phyloP scores from a whole-genome alignment of 1,140 invertebrate genomes.

The Caerostris extrusa region DNA sequence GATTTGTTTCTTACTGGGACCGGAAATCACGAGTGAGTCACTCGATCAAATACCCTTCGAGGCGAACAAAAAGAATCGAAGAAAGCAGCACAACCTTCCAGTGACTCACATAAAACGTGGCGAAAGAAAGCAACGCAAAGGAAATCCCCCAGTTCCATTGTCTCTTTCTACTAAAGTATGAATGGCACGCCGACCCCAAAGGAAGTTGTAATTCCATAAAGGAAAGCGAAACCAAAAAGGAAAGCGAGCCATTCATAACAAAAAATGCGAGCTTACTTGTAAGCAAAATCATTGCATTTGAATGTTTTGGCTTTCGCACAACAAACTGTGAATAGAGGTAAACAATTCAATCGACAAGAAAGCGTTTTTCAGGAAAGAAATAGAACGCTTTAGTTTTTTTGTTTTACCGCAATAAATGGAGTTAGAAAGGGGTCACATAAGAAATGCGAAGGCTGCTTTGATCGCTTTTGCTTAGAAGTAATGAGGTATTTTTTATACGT shows the following conservation, averaged over 20 bases:
- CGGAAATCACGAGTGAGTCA: slow-evolving; percentile 51
- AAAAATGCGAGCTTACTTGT: slow-evolving; percentile 18
- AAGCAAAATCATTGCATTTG: slow-evolving; percentile 51
- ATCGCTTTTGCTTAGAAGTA: not conserved
- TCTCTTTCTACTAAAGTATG: slow-evolving; percentile 43
- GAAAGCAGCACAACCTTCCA: not conserved
- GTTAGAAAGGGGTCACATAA: not conserved
- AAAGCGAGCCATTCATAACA: slow-evolving; percentile 47
- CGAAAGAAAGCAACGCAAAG: slow-evolving; percentile 41
- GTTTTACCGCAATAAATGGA: not conserved
- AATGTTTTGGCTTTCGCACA: not conserved
- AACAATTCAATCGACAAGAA: slow-evolving; percentile 19
- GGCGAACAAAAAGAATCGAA: not conserved
- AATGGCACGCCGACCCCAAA: slow-evolving; percentile 40
- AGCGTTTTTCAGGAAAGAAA: slow-evolving; percentile 22
- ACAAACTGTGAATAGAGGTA: slow-evolving; percentile 35
- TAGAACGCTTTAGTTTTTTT: not conserved
- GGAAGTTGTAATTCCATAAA: slow-evolving; percentile 65
- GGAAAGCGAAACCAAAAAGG: slow-evolving; percentile 43
- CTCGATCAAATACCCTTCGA: not conserved
- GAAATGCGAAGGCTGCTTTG: not conserved
- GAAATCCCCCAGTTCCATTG: slow-evolving; percentile 29
- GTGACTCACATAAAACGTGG: slow-evolving; percentile 57
- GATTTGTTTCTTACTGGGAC: slow-evolving; percentile 28
- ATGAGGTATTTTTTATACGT: not conserved